Evolutionary conservation across 2,888 invertebrate genomes (phyloP).

Genomic region (Cosmia trapezina): DNA sequence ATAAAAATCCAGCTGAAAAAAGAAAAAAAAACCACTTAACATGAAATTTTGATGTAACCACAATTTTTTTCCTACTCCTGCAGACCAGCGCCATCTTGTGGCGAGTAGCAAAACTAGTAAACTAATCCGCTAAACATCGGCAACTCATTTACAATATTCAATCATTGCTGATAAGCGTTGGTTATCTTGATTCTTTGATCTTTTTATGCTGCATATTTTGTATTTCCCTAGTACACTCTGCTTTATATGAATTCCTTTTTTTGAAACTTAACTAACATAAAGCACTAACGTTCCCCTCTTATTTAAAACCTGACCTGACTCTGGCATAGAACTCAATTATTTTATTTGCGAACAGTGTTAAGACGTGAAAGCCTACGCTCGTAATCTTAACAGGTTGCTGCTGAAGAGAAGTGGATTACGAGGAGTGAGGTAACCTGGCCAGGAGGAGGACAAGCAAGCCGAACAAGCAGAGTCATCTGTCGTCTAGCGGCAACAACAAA

Average conservation of each 20-base stretch:
- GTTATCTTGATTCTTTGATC: conserved; percentile 24
- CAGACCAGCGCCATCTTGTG: conserved; percentile 46
- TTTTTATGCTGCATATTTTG: conserved; percentile 14
- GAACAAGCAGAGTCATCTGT: conserved; percentile 64
- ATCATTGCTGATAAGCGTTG: conserved; percentile 20
- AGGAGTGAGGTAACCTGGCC: conserved; percentile 89
- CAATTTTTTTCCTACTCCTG: conserved; percentile 44
- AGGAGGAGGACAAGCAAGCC: conserved; percentile 61
- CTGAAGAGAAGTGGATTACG: conserved; percentile 85
- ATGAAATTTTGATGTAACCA: conserved; percentile 61
- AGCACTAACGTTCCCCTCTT: conserved; percentile 41
- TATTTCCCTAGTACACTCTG: background rate
- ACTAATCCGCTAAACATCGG: conserved; percentile 18
- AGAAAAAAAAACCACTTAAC: conserved; percentile 48
- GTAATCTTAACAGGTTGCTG: conserved; percentile 85
- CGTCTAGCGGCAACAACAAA: conserved; percentile 64
- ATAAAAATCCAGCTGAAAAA: conserved; percentile 52
- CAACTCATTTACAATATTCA: background rate
- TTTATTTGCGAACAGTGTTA: conserved; percentile 62
- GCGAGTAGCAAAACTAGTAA: conserved; percentile 40
- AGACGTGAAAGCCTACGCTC: conserved; percentile 89
- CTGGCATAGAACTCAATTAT: conserved; percentile 17
- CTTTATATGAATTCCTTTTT: background rate
- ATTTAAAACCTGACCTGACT: background rate
- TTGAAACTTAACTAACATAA: conserved; percentile 34